These are phyloP conservation scores for Salminus brasiliensis DNA, from an alignment of 2,113 vertebrate species.

Conservation along the genomic window DNA sequence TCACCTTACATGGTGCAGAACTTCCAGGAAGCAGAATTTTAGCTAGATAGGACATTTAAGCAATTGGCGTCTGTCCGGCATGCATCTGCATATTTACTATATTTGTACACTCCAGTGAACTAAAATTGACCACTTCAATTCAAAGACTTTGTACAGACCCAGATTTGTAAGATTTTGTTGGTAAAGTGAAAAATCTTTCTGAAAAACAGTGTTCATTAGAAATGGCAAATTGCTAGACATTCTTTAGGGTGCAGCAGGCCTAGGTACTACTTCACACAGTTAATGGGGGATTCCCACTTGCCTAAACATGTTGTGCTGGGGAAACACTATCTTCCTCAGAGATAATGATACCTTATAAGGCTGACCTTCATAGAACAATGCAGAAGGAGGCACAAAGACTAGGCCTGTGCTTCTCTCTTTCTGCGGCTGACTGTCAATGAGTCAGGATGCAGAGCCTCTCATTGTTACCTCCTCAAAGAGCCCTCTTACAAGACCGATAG, in stretches of 20 bases:
- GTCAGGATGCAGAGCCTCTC: conserved; percentile 34
- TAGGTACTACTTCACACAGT: background rate
- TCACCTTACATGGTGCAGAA: too few species aligned
- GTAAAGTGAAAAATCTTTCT: too few species aligned
- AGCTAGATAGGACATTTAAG: too few species aligned
- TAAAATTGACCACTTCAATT: too few species aligned
- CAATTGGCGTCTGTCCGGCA: too few species aligned
- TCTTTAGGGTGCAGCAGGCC: background rate
- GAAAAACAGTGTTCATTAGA: too few species aligned
- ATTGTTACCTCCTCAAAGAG: conserved; percentile 48
- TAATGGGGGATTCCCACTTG: conserved; percentile 34
- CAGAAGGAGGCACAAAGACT: conserved; percentile 45
- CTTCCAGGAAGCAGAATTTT: too few species aligned
- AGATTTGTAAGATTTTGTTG: too few species aligned
- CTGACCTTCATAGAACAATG: conserved; percentile 54
- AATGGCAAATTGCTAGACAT: too few species aligned
- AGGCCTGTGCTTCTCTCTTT: conserved; percentile 32
- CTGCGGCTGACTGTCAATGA: conserved; percentile 4
- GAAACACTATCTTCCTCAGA: conserved; percentile 39
- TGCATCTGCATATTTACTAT: too few species aligned
- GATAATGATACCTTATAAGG: conserved; percentile 51
- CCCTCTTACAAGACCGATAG: conserved; percentile 33
- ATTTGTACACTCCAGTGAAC: too few species aligned
- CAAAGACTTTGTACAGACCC: too few species aligned
- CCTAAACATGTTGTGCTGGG: conserved; percentile 29